phyloP scores from a whole-genome alignment of 2,113 vertebrate species.

The Grallaria varia region DNA sequence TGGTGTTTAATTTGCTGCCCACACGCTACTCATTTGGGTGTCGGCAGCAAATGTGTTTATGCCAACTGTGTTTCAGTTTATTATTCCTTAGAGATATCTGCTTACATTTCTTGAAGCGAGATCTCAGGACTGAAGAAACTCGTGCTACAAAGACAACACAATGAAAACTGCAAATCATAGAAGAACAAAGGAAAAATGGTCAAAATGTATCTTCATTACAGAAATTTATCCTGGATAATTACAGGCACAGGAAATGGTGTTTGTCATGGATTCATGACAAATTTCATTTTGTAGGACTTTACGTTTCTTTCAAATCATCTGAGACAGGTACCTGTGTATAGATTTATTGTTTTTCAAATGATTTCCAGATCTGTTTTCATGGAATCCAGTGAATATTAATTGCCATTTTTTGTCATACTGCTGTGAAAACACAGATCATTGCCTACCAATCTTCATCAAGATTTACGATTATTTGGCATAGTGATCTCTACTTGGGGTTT shows the following conservation, averaged over 20 bases:
- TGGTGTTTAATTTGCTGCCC: conserved; percentile 61
- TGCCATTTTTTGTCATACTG: background rate
- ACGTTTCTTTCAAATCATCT: background rate
- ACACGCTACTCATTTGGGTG: conserved; percentile 41
- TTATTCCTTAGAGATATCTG: conserved; percentile 21
- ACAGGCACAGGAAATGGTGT: background rate
- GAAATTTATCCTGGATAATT: background rate
- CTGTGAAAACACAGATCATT: background rate
- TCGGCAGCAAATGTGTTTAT: conserved; percentile 48
- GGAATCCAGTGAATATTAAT: background rate
- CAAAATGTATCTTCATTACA: too few relatives aligned
- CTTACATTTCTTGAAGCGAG: background rate
- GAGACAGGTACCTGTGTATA: background rate
- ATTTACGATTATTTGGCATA: background rate
- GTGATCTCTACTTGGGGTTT: background rate
- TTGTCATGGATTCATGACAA: background rate
- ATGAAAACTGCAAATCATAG: background rate
- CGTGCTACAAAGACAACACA: background rate
- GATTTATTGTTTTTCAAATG: background rate
- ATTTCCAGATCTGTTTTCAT: background rate
- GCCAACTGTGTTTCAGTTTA: conserved; percentile 42
- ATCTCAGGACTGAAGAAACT: background rate
- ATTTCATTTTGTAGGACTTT: background rate
- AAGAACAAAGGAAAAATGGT: background rate
- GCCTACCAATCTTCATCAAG: background rate